Base-by-base conservation (phyloP, 1,140 invertebrate species). In the Cyclina sinensis region DNA sequence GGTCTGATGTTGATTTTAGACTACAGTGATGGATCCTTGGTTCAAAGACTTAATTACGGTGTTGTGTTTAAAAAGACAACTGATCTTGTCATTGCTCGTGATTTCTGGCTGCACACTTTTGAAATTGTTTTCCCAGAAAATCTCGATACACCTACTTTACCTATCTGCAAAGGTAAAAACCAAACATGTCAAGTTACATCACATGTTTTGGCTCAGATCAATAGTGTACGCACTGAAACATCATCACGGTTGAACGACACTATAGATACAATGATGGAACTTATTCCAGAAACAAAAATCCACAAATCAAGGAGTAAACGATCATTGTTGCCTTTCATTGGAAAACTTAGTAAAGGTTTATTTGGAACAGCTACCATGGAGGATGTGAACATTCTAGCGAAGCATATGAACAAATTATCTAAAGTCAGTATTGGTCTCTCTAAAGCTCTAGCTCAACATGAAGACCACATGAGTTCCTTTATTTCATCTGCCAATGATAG, bases 301-400 rank as follows among this genome's bases (percentile, higher is more conserved):
- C 59, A 73, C 35, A 46, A 65, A 57, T 51, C 39, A 18, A 30
- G 68, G 18, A 82, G 62, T 12, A 82, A 48, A 79, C 62, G 90
- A 3, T 65, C 62, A 35, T 30, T 91, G 16, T 70, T 91, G 32
- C 78, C 85, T 48, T 91, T 89, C 78, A 73, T 91, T 46, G 90
- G 90, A 21, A n/a, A 62, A 1, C 80, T 90, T 21, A 84, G 81
- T 21, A 86, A 88, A 81, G 81, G 83, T 43, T 68, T 90, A 51
- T 90, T 90, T 86, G 86, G 86, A n/a, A 90, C 90, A 1, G 90
- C 82, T 18, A 90, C 90, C 39, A 46, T 65, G 32, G 81, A 88
- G 21, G 86, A 88, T 59, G 73, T 86, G 11, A 48, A 76, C 62
- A 78, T 78, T 39, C 57, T 86, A n/a, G 74, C 70, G 0, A 35